Percentiles rank a stretch among this genome's conserved stretches.
phyloP scores from a whole-genome alignment of 30 jellyfish, hydroid and myxozoan species.

The Hydractinia symbiolongicarpus region DNA sequence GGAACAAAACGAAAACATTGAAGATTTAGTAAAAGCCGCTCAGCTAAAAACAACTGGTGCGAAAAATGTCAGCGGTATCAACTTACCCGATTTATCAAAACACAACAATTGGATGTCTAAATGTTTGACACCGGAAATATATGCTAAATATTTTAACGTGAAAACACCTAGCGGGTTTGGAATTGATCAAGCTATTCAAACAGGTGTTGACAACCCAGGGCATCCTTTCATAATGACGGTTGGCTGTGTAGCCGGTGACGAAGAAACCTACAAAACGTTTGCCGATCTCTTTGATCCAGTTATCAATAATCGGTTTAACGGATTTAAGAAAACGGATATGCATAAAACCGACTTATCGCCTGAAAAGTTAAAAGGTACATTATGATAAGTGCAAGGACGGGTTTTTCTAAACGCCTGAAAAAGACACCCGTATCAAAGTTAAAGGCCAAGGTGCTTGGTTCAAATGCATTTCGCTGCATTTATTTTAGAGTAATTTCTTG shows the following conservation, averaged over 20 bases:
- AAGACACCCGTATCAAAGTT: no score
- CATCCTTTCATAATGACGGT: constrained; percentile 80
- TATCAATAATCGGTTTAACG: constrained; percentile 65
- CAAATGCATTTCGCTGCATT: no score
- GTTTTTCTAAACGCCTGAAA: no score
- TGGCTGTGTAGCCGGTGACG: constrained; percentile 91
- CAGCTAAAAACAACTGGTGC: not conserved
- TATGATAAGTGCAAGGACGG: not conserved
- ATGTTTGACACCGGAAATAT: constrained; percentile 29
- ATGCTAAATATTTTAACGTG: constrained; percentile 20
- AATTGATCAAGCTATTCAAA: constrained; percentile 64
- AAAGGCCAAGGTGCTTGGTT: no score
- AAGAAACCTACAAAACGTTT: constrained; percentile 60
- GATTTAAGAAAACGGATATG: constrained; percentile 60
- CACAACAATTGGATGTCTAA: constrained; percentile 58
- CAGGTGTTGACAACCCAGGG: constrained; percentile 93
- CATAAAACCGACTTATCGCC: constrained; percentile 72
- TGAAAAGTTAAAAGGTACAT: constrained; percentile 40
- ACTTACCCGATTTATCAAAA: constrained; percentile 40
- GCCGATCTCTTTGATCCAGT: constrained; percentile 71
- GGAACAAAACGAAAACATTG: not conserved
- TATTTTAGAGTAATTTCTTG: no score
- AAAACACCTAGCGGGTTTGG: constrained; percentile 62
- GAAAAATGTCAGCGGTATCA: not conserved
- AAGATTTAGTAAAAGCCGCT: not conserved